Evolutionary conservation across 2,797 vertebrate genomes (phyloP), one percentile per base, ranked within the genome.

Genomic region (Labroides dimidiatus): DNA sequence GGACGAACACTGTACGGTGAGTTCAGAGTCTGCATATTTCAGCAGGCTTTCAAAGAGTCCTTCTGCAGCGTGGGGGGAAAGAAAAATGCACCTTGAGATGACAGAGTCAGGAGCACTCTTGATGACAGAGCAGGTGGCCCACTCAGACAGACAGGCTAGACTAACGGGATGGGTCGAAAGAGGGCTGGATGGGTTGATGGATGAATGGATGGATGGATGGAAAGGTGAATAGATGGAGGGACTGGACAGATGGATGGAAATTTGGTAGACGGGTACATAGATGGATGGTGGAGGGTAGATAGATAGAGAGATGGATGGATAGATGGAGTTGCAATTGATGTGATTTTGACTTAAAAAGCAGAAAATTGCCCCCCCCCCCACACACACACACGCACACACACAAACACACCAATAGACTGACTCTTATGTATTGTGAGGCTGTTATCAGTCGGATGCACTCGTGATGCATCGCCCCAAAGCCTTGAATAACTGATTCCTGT

Each of bases 21-120:
- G 66, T 63, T 64, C 47, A 50, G 39, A 62, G 39, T 24, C 52
- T 75, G 69, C 51, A 75, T 72, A 66, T 66, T 69, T 78, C 44
- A 77, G 30, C 1, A 27, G 39, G 48, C 50, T 64, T 72, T 81
- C 27, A 81, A 72, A 78, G 21, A 7, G 12, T 20, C 33, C 13
- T 61, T 75, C 13, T 50, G 17, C 37, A 50, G 43, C 21, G 1
- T 49, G 30, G 13, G 42, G 39, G 68, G 24, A 75, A 69, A 65
- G 47, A 47, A 59, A 61, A 53, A 64, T 53, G 2, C 50, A 75
- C 64, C 64, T 71, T 65, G 63, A 75, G 45, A 64, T 62, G 39
- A 58, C 12, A 0, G 56, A 71, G 48, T 44, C 42, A 50, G 24
- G n/a, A 62, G 37, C 21, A 21, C 51, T 57, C 41, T 53, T 70